phyloP scores from a whole-genome alignment of 1,140 invertebrate genomes.

The Drosophila sp. region DNA sequence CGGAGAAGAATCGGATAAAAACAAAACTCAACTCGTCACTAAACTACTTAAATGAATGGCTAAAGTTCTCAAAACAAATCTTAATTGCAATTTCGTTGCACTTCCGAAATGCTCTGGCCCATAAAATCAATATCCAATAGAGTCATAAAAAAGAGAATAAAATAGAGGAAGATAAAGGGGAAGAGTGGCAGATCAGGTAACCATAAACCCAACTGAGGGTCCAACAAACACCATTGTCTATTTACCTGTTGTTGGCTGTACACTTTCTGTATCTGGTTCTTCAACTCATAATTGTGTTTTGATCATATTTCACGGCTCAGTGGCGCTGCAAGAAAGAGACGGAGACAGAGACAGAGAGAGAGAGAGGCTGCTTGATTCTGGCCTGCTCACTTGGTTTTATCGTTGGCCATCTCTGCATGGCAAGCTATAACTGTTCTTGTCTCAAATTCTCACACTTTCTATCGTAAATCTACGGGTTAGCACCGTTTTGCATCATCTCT shows the following conservation, averaged over 20 bases:
- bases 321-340: slow-evolving; percentile 24
- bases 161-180: slow-evolving; percentile 12
- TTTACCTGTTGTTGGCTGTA: slow-evolving; percentile 34
- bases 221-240: slow-evolving; percentile 52
- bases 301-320: slow-evolving; percentile 80
- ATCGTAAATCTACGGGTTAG: slow-evolving; percentile 75
- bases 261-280: slow-evolving; percentile 28
- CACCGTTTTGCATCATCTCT: slow-evolving; percentile 75
- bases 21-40: neutral
- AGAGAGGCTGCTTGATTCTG: slow-evolving; percentile 44
- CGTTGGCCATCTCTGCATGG: slow-evolving; percentile 17
- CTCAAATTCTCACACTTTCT: slow-evolving; percentile 80
- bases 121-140: slow-evolving; percentile 72
- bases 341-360: slow-evolving; percentile 2
- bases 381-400: slow-evolving; percentile 47
- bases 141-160: slow-evolving; percentile 66
- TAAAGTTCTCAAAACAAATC: slow-evolving; percentile 48
- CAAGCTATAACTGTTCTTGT: slow-evolving; percentile 57
- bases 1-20: neutral
- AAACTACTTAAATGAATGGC: slow-evolving; percentile 12
- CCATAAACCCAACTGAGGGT: slow-evolving; percentile 64
- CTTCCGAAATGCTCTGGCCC: slow-evolving; percentile 64
- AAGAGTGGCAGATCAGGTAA: slow-evolving; percentile 58
- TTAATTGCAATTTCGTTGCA: slow-evolving; percentile 67
- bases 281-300: slow-evolving; percentile 74